Percentiles rank a stretch among this genome's conserved stretches.
Evolutionary conservation across 1,140 invertebrate genomes (phyloP).

Genomic region (Meloidogyne hapla): DNA sequence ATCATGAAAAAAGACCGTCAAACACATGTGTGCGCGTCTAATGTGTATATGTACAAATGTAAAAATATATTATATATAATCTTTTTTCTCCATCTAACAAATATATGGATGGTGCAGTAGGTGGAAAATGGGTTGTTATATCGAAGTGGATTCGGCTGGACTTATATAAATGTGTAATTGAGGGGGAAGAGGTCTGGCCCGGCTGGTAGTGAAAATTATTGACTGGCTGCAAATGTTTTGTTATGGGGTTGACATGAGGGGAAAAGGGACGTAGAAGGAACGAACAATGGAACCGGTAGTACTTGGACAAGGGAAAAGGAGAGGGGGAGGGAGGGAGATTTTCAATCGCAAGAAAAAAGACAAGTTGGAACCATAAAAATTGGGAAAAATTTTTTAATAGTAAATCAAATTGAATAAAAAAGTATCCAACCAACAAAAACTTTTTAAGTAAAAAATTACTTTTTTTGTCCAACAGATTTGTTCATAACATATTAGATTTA

Average conservation of each 20-base stretch:
- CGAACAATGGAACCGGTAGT: not conserved
- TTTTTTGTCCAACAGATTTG: not conserved
- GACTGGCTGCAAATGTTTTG: constrained; percentile 2
- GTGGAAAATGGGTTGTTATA: not conserved
- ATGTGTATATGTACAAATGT: not conserved
- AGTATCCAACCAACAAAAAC: not conserved
- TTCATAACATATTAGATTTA: too few species aligned
- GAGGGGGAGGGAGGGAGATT: not conserved
- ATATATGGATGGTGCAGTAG: not conserved
- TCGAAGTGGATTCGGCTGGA: not conserved
- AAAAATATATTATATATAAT: not conserved
- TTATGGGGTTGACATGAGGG: not conserved
- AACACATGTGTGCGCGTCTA: not conserved
- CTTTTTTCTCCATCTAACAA: not conserved
- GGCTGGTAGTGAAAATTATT: constrained; percentile 3
- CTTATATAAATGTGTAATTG: not conserved
- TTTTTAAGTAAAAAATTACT: not conserved
- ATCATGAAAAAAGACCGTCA: constrained; percentile 5
- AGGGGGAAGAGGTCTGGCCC: not conserved
- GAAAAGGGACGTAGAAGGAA: not conserved
- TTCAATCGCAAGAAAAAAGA: not conserved
- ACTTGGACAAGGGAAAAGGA: not conserved
- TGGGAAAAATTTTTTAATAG: not conserved
- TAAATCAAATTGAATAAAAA: not conserved
- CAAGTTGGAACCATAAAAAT: not conserved